A percentile compares a stretch with the other conserved stretches of the same genome.
Evolutionary conservation across 2,113 vertebrate genomes (phyloP).

Genomic region (Illadopsis cleaveri): DNA sequence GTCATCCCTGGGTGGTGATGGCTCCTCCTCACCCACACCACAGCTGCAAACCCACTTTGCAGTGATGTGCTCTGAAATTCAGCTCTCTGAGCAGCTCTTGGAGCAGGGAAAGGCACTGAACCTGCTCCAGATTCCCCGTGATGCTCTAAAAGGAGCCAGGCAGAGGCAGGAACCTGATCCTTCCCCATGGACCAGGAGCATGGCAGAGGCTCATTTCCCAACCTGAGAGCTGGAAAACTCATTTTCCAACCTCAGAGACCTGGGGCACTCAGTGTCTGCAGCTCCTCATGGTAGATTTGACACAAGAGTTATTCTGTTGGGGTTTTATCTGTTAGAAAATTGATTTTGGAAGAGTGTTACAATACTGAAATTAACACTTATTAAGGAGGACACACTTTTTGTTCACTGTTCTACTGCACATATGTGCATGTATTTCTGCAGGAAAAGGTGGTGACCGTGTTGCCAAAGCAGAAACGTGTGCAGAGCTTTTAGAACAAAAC

Average conservation of each 20-base stretch:
- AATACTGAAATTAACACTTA: not conserved
- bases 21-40: not conserved
- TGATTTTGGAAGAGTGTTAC: not conserved
- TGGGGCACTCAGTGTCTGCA: rapidly evolving
- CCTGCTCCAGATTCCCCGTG: not conserved
- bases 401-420: not conserved
- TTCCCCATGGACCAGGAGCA: rapidly evolving
- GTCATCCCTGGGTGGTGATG: rapidly evolving
- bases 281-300: rapidly evolving
- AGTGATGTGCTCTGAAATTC: not conserved
- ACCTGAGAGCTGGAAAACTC: not conserved
- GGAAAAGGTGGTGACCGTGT: not conserved
- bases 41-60: not conserved
- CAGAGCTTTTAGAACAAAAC: not conserved
- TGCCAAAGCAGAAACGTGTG: not conserved
- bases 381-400: not conserved
- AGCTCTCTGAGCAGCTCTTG: not conserved
- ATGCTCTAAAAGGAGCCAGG: not conserved
- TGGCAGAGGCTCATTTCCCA: not conserved
- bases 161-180: not conserved
- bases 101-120: not conserved
- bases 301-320: not conserved
- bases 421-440: not conserved
- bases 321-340: not conserved
- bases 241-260: not conserved